These are phyloP conservation scores for Actinostola sp. DNA, from an alignment of 92 coral and sea anemone species.

Conservation along the genomic window DNA sequence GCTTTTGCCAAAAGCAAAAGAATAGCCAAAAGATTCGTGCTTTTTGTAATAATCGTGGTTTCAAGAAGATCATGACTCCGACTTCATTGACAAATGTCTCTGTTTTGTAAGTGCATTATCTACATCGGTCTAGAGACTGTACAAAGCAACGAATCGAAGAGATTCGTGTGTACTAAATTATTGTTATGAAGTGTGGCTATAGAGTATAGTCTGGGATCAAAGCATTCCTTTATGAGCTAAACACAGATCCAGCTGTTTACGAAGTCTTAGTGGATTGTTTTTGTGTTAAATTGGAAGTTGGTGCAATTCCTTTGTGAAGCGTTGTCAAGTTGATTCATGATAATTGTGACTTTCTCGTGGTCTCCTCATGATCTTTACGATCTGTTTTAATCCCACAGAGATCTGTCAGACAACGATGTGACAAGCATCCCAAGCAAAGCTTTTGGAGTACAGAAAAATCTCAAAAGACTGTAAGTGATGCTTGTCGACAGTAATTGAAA, in stretches of 20 bases:
- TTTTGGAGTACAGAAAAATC: conserved; percentile 54
- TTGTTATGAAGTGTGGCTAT: not conserved
- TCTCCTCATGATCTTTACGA: not conserved
- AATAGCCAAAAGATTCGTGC: conserved; percentile 14
- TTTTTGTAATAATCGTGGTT: conserved; percentile 17
- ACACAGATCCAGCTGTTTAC: not conserved
- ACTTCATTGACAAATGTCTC: conserved; percentile 20
- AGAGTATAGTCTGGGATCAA: not conserved
- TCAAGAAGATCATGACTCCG: conserved; percentile 31
- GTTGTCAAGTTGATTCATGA: too few species aligned
- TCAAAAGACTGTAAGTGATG: conserved; percentile 81
- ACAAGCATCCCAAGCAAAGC: conserved; percentile 58
- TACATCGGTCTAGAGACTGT: too few species aligned
- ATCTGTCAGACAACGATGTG: conserved; percentile 69
- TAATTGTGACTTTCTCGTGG: conserved; percentile 1
- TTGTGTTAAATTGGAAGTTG: not conserved
- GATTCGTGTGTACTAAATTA: not conserved
- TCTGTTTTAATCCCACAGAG: conserved; percentile 38
- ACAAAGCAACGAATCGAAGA: too few species aligned
- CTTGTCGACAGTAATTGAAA: conserved; percentile 10
- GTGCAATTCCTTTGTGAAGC: not conserved
- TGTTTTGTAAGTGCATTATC: conserved; percentile 20
- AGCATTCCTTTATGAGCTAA: not conserved
- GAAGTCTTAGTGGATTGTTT: conserved; percentile 5
- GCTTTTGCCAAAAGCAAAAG: not conserved